These are phyloP conservation scores for Lasioglossum marginatum DNA, from an alignment of 2,888 invertebrate species.

Conservation along the genomic window DNA sequence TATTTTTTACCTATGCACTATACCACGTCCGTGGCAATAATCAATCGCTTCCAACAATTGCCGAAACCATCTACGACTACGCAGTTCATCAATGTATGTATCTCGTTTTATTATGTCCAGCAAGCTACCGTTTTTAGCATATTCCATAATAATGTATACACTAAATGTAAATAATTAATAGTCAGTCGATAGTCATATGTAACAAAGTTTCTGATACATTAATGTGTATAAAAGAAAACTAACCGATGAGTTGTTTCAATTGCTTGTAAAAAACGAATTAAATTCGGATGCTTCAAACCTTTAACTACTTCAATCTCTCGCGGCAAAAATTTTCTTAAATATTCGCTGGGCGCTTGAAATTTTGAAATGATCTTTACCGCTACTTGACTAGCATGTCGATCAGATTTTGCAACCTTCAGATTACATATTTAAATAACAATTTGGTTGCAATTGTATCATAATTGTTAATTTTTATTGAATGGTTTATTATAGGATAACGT, in stretches of 20 bases:
- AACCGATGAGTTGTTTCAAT: constrained; percentile 94
- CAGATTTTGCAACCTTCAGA: constrained; percentile 89
- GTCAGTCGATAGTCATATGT: not conserved
- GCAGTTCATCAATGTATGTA: constrained; percentile 89
- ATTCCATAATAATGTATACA: constrained; percentile 94
- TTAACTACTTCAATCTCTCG: constrained; percentile 94
- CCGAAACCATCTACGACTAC: constrained; percentile 89
- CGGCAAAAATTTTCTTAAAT: constrained; percentile 92
- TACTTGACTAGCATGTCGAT: constrained; percentile 90
- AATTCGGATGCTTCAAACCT: constrained; percentile 91
- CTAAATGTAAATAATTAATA: constrained; percentile 82
- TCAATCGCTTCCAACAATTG: constrained; percentile 91
- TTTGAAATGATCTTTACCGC: constrained; percentile 94
- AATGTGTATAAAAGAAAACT: constrained; percentile 25
- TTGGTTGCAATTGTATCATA: not conserved
- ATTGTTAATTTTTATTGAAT: not conserved
- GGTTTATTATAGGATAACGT: constrained; percentile 29
- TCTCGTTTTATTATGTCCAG: constrained; percentile 91
- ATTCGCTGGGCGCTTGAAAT: constrained; percentile 92
- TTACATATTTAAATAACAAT: constrained; percentile 25
- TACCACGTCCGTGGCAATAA: constrained; percentile 92
- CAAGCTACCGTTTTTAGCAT: constrained; percentile 92
- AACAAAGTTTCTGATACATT: not conserved
- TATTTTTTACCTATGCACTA: constrained; percentile 89
- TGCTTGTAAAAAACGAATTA: constrained; percentile 92